Evolutionary conservation across 2,888 invertebrate genomes (phyloP), one percentile per base, ranked within the genome.

Genomic region (Melanostoma mellinum): DNA sequence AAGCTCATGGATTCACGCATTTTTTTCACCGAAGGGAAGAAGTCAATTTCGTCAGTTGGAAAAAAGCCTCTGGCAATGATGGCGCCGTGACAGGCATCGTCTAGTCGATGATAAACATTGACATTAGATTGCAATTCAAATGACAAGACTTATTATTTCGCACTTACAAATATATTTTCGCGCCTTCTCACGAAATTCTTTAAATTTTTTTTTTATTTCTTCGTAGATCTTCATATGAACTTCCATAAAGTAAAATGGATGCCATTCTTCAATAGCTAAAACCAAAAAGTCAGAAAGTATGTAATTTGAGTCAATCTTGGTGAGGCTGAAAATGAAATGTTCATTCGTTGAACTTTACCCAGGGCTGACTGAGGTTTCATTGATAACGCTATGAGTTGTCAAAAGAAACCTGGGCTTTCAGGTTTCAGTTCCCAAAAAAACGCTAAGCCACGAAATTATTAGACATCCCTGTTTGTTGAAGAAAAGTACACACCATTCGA

Each of bases 1-100:
- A 97, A 97, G 3, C 96, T 95, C 94, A 96, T 95, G 86, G 95
- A 95, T 30, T 94, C 93, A 0, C 93, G 92, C 75, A 93, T 93
- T 88, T 93, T 93, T 36, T 93, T 93, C n/a, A 93, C 88, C 4
- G 94, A 92, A 0, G 93, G 91, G 88, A 88, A 91, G 55, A 88
- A 88, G 40, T 89, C 88, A 10, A 90, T 86, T 86, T 91, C 91
- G 88, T 97, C 97, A 87, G 97, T 96, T 5, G 94, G 94, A 2
- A 95, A 94, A 88, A 97, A 97, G 0, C 97, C 97, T 86, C 94
- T 94, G 3, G 93, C 93, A 53, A 94, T 92, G 1, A 98, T 92
- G 0, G 97, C 95, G 0, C 94, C 93, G 72, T 96, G 93, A 87
- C 97, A 97, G 0, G 97, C 95, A 61, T 94, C 92, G 46, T 91